phyloP scores from a whole-genome alignment of 2,797 vertebrate genomes.

The Chelonia mydas region DNA sequence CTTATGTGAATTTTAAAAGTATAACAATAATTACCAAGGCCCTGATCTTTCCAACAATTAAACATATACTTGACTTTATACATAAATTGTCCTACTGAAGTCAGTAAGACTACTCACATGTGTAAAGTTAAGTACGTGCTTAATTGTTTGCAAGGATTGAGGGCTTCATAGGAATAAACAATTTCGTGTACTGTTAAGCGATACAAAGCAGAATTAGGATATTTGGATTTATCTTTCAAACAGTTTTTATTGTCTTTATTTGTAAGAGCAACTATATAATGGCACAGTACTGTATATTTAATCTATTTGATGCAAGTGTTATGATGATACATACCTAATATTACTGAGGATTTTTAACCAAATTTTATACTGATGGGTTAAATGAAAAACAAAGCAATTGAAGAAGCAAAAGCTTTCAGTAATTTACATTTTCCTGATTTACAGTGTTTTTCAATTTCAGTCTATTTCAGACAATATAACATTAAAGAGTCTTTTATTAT shows the following conservation, averaged over 20 bases:
- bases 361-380: background rate
- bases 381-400: background rate
- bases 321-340: background rate
- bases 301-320: background rate
- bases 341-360: background rate
- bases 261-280: background rate
- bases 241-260: background rate
- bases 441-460: background rate
- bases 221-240: background rate
- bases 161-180: accelerated
- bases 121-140: background rate
- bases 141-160: background rate
- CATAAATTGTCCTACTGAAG: background rate
- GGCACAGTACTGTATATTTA: background rate
- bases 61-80: background rate
- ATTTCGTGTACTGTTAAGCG: background rate
- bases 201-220: background rate
- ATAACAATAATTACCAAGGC: background rate
- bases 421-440: background rate
- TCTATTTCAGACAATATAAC: background rate
- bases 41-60: background rate
- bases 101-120: background rate
- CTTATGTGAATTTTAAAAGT: background rate
- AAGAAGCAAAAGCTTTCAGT: background rate
- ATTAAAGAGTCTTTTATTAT: background rate